Base-by-base conservation (phyloP, 1,140 invertebrate genomes). In the Tetragnatha versicolor region DNA sequence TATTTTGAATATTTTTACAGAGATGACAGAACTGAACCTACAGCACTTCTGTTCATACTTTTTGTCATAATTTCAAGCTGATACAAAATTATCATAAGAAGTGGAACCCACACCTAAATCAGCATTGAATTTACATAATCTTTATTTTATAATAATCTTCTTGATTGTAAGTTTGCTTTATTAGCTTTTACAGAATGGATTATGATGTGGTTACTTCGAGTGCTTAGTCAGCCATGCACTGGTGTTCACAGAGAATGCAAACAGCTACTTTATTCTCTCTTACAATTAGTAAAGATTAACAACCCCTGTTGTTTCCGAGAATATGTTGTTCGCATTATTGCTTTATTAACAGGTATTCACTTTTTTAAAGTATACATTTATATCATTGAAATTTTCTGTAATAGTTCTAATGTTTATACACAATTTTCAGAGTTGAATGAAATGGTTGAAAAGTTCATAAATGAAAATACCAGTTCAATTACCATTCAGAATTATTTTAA, bases 151-250 rank as follows among this genome's bases (percentile, higher is more conserved):
- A 20, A 47, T 2, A 47, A 47, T 2, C 7, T 7, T 45, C 39
- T 17, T 47, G 12, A 47, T 47, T 47, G 12, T 47, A 3, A 17
- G 42, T 47, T 2, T 12, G 9, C 60, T 51, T 37, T 65, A 6
- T n/a, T 31, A 77, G 73, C 60, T 39, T 77, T 77, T 55, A 77
- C 73, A 2, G 73, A 77, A 55, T 77, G 73, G 73, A 10, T 66
- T 9, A 65, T 77, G 73, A 77, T 77, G 73, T 77, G 73, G 73
- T 22, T 77, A 22, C 47, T 77, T 35, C 42, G 35, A 55, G 73
- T 77, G 2, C 25, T 77, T 6, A 77, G 47, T 53, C 45, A 77
- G 31, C 33, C 42, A 17, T 65, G 60, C 42, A 4, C 35, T 49
- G 14, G 29, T 37, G 47, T 77, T 20, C 73, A 77, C 42, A 39